phyloP scores from a whole-genome alignment of 2,113 vertebrate species.

The Clarias gariepinus region DNA sequence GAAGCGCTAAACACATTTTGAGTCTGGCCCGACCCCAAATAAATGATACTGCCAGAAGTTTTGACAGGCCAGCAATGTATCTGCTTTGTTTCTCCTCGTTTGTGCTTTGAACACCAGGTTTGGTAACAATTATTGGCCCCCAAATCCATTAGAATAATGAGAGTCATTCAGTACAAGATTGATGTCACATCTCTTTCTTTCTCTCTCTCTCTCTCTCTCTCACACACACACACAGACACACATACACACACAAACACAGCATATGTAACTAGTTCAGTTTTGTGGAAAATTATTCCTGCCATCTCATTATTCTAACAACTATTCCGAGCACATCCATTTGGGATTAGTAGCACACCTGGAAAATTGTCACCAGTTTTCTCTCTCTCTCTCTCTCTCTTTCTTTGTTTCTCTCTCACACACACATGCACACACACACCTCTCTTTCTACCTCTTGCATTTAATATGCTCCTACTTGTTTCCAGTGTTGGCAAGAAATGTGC shows the following conservation, averaged over 20 bases:
- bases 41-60: background rate
- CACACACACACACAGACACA: background rate
- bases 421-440: background rate
- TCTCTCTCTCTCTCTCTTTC: background rate
- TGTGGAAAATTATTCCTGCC: slow-evolving; percentile 18
- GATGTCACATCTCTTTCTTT: slow-evolving; percentile 47
- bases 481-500: background rate
- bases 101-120: slow-evolving; percentile 66
- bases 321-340: background rate
- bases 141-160: slow-evolving; percentile 76
- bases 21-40: background rate
- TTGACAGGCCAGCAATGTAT: background rate
- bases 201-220: slow-evolving; percentile 34
- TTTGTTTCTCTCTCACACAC: background rate
- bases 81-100: slow-evolving; percentile 63
- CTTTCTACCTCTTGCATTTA: background rate
- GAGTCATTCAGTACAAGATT: slow-evolving; percentile 69
- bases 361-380: background rate
- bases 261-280: slow-evolving; percentile 14
- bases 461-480: background rate
- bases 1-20: background rate
- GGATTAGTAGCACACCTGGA: slow-evolving; percentile 1
- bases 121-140: slow-evolving; percentile 73
- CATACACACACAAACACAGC: slow-evolving; percentile 7
- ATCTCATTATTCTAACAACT: slow-evolving; percentile 2